Conservation (phyloP, 1,140 invertebrate genomes). For the Drosophila seguyi region DNA sequence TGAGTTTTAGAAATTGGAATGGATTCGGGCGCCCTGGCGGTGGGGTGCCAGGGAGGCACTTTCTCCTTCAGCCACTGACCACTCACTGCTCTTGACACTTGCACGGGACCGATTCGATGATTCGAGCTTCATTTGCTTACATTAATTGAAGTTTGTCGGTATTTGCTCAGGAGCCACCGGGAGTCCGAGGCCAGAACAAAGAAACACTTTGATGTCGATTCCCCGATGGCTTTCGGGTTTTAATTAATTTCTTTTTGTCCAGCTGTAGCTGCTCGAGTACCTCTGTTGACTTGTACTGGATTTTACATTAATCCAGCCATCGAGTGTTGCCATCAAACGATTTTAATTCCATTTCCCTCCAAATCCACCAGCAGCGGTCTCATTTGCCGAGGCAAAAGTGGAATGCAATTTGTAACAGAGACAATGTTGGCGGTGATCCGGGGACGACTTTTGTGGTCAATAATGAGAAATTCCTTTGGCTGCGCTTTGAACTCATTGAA, state of each 20-base stretch:
- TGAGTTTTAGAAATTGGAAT: conserved; percentile 38
- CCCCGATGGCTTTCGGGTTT: conserved; percentile 53
- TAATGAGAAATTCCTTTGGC: conserved; percentile 80
- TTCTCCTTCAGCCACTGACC: conserved; percentile 14
- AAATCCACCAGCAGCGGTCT: not conserved
- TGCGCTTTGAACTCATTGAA: conserved; percentile 56
- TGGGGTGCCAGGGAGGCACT: not conserved
- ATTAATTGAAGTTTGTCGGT: conserved; percentile 66
- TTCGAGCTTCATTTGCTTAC: conserved; percentile 66
- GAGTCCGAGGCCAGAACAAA: conserved; percentile 18
- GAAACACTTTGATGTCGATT: conserved; percentile 50
- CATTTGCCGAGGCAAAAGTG: not conserved
- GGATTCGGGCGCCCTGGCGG: not conserved
- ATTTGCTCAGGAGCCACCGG: conserved; percentile 41
- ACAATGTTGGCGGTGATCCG: conserved; percentile 67
- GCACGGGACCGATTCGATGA: conserved; percentile 7
- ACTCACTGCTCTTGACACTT: conserved; percentile 33
- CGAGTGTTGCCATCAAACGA: conserved; percentile 71
- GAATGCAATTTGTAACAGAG: conserved; percentile 58
- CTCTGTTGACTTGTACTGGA: conserved; percentile 52
- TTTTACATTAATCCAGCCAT: conserved; percentile 72
- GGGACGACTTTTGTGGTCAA: conserved; percentile 75
- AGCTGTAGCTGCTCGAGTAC: conserved; percentile 7
- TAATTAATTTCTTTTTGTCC: conserved; percentile 69
- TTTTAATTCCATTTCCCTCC: conserved; percentile 73